These are phyloP conservation scores for Euwallacea fornicatus DNA, from an alignment of 1,140 invertebrate species.

Conservation along the genomic window DNA sequence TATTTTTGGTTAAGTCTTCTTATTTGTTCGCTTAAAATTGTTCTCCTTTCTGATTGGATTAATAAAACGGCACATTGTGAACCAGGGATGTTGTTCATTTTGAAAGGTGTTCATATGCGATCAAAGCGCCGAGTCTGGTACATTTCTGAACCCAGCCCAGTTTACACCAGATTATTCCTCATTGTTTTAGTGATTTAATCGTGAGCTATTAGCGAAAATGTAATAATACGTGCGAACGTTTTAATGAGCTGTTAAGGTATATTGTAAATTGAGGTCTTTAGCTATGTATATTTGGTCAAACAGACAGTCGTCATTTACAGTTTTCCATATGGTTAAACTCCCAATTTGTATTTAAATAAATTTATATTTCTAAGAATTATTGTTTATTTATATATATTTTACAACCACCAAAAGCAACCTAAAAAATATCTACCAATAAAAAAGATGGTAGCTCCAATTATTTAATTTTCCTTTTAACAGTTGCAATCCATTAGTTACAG, in stretches of 20 bases:
- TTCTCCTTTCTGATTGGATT: too few relatives aligned
- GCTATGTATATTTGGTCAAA: constrained; percentile 41
- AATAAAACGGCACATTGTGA: too few relatives aligned
- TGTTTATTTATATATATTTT: background rate
- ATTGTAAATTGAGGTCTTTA: constrained; percentile 41
- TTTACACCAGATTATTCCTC: constrained; percentile 47
- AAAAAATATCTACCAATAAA: too few relatives aligned
- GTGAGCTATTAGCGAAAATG: constrained; percentile 47
- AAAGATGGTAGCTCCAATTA: too few relatives aligned
- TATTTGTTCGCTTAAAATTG: too few relatives aligned
- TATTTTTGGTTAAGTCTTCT: too few relatives aligned
- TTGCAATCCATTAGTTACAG: too few relatives aligned
- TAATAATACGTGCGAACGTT: constrained; percentile 43
- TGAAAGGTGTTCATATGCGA: too few relatives aligned
- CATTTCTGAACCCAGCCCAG: constrained; percentile 18
- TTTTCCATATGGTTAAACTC: constrained; percentile 51
- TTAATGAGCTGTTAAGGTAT: constrained; percentile 38
- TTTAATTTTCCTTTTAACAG: too few relatives aligned
- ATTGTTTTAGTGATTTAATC: constrained; percentile 46
- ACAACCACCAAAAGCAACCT: too few relatives aligned
- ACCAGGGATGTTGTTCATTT: too few relatives aligned
- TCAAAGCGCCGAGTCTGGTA: too few relatives aligned
- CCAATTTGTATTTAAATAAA: constrained; percentile 54
- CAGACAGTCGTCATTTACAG: constrained; percentile 45
- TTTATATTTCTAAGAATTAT: constrained; percentile 50